Evolutionary conservation across 1,140 invertebrate genomes (phyloP), one percentile per base, ranked within the genome.

Genomic region (Ooceraea biroi): DNA sequence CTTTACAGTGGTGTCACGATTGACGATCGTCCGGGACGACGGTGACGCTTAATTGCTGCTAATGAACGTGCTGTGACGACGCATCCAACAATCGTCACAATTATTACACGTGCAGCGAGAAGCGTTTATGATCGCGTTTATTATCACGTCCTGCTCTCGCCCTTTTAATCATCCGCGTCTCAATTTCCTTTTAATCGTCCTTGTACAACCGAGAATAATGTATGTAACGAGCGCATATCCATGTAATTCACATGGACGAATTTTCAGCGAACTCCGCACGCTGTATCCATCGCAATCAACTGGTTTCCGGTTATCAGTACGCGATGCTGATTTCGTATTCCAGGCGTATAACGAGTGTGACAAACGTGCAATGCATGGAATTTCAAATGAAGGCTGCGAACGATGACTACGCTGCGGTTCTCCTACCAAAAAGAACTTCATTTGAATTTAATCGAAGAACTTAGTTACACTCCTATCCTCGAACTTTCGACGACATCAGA

Each of bases 11-110:
- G 12, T 14, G 50, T 8, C n/a, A 52, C 11, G 17, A n/a, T 57
- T 44, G 57, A 19, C 11, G 22, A 55, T 58, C 19, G 41, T 11
- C 7, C 30, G 19, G 60, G 8, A 25, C 11, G 27, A 5, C n/a
- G 19, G 44, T 14, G 27, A 1, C n/a, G 52, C 17, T 83, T 87
- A 85, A 87, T 85, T 63, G 77, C 30, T n/a, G 52, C 85, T 36
- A 78, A 88, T 88, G 85, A 85, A 57, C 3, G 8, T 55, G 30
- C 12, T 63, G 48, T n/a, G 50, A 3, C 36, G 17, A 11, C 74
- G 44, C 36, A 52, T 41, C 46, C 48, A 55, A 57, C 41, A 61
- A 72, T 84, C 48, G 83, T 55, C 71, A 30, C 46, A 8, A 68
- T 77, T 82, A 73, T 82, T 76, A 88, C 46, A 66, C 36, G 52